Evolutionary conservation across 2,113 vertebrate species (phyloP).

Genomic region (Apodemus sylvaticus): DNA sequence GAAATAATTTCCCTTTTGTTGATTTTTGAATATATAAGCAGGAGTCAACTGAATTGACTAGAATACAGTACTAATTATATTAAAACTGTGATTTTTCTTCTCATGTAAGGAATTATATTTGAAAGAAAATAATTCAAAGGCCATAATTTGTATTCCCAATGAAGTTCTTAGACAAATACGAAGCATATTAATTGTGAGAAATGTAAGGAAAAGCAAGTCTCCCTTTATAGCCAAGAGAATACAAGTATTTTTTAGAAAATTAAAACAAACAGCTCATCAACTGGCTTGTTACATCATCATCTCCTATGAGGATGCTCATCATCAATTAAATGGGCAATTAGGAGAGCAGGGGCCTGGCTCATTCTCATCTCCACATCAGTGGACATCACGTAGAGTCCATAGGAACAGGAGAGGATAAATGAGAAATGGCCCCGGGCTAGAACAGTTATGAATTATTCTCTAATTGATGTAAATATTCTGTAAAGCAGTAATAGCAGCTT

Average conservation of each 20-base stretch:
- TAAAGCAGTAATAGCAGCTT: conserved; percentile 10
- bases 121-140: background rate
- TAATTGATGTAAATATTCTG: background rate
- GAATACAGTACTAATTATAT: conserved; percentile 35
- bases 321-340: conserved; percentile 2
- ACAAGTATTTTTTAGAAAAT: background rate
- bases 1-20: conserved; percentile 55
- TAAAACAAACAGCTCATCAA: background rate
- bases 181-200: background rate
- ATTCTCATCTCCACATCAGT: background rate
- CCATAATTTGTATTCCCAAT: background rate
- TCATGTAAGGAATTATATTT: background rate
- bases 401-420: background rate
- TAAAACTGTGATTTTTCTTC: conserved; percentile 34
- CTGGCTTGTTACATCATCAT: background rate
- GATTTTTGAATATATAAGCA: conserved; percentile 47
- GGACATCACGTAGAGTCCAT: conserved; percentile 18
- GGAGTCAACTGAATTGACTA: background rate
- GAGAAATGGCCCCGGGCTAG: background rate
- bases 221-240: background rate
- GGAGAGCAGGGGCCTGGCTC: background rate
- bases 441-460: conserved; percentile 33
- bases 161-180: background rate
- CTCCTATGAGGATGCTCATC: background rate
- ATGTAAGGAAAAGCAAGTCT: background rate